Evolutionary conservation across 2,888 invertebrate species (phyloP).

Genomic region (Acrocyrtus sp.): DNA sequence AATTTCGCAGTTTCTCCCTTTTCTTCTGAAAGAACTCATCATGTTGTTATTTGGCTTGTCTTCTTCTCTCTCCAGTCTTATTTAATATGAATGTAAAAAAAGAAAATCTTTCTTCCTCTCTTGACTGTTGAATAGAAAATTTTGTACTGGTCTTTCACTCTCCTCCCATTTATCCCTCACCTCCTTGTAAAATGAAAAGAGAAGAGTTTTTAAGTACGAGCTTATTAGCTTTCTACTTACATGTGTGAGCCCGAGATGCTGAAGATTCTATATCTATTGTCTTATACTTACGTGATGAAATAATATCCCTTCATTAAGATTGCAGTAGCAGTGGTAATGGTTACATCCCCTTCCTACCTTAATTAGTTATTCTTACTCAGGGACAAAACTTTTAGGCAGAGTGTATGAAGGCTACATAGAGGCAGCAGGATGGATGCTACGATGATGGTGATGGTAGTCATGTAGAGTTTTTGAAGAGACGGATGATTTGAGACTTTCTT

Average conservation of each 20-base stretch:
- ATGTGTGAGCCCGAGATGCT: too few relatives aligned
- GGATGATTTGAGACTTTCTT: too few relatives aligned
- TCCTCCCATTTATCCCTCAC: not conserved
- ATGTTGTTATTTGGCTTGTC: not conserved
- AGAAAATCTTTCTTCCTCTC: not conserved
- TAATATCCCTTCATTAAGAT: conserved; percentile 36
- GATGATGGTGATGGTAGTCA: too few relatives aligned
- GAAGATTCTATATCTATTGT: not conserved
- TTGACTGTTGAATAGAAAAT: not conserved
- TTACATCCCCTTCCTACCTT: conserved; percentile 19
- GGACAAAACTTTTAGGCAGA: not conserved
- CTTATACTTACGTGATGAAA: not conserved
- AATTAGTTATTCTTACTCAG: conserved; percentile 32
- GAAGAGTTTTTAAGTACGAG: not conserved
- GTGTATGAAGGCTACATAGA: too few relatives aligned
- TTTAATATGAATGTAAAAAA: not conserved
- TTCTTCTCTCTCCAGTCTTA: not conserved
- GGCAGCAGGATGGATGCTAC: too few relatives aligned
- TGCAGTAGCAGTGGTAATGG: not conserved
- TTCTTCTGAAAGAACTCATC: too few relatives aligned
- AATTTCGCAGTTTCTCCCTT: not conserved
- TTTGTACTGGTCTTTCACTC: not conserved
- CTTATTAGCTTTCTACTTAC: too few relatives aligned
- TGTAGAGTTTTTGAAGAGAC: too few relatives aligned
- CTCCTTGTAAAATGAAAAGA: not conserved